These are phyloP conservation scores for Hemiscyllium ocellatum DNA, from an alignment of 2,113 vertebrate species.

Conservation along the genomic window DNA sequence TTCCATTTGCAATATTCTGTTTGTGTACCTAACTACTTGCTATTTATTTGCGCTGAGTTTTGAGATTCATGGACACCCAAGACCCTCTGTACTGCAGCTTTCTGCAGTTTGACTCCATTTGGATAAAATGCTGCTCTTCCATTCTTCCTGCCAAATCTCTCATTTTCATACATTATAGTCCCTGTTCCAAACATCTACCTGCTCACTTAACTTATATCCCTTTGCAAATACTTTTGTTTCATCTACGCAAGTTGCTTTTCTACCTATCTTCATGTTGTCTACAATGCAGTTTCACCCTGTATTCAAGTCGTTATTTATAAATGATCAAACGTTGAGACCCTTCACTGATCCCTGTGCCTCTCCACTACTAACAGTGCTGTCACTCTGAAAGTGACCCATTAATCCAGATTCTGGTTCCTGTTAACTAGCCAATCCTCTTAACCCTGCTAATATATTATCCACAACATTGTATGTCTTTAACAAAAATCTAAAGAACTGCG, in stretches of 20 bases:
- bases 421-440: neutral
- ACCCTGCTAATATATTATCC: neutral
- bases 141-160: neutral
- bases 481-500: no score
- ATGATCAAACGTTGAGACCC: no score
- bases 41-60: neutral
- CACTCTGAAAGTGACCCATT: neutral
- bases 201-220: neutral
- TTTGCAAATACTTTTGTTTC: neutral
- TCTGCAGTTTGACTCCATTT: neutral
- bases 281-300: neutral
- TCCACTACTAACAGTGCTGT: neutral
- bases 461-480: neutral
- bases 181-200: neutral
- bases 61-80: neutral
- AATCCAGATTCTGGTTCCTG: neutral
- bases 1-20: neutral
- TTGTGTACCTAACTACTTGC: neutral
- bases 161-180: neutral
- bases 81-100: neutral
- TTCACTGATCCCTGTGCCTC: neutral
- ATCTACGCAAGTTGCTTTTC: neutral
- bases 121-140: neutral
- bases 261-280: neutral
- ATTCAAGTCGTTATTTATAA: neutral